Evolutionary conservation across 2,888 invertebrate genomes (phyloP).

Genomic region (Silvanus unidentatus): DNA sequence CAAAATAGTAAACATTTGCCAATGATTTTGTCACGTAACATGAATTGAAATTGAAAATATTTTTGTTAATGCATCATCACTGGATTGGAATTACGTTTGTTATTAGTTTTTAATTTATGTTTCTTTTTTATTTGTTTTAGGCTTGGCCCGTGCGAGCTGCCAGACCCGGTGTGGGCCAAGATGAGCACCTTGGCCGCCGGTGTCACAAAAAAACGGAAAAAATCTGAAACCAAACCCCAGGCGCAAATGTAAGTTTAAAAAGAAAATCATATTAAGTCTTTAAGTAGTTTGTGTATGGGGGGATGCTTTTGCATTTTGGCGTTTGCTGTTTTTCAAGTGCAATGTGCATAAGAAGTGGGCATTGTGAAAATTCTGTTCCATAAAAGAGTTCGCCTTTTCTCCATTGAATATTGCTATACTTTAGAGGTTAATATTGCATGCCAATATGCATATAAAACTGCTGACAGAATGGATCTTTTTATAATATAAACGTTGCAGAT

Average conservation of each 20-base stretch:
- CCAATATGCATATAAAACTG: conserved; percentile 2
- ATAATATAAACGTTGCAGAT: not conserved
- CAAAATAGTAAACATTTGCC: no score
- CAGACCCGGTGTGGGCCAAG: conserved; percentile 80
- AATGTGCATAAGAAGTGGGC: conserved; percentile 1
- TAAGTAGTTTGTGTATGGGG: no score
- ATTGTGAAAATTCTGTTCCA: not conserved
- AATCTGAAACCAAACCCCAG: conserved; percentile 58
- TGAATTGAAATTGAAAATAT: no score
- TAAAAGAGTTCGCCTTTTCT: not conserved
- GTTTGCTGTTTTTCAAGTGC: no score
- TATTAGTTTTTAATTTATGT: no score
- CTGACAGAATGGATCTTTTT: not conserved
- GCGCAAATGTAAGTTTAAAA: conserved; percentile 54
- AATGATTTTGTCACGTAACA: no score
- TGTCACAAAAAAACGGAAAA: conserved; percentile 57
- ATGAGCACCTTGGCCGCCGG: conserved; percentile 70
- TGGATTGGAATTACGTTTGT: no score
- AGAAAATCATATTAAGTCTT: no score
- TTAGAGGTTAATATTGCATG: conserved; percentile 1
- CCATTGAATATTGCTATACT: not conserved
- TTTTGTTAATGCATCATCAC: no score
- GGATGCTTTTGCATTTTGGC: no score
- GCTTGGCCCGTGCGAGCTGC: conserved; percentile 88
- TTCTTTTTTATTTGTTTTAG: conserved; percentile 62